These are phyloP conservation scores for Harpagifer antarcticus DNA, from an alignment of 2,797 vertebrate genomes.

Conservation along the genomic window DNA sequence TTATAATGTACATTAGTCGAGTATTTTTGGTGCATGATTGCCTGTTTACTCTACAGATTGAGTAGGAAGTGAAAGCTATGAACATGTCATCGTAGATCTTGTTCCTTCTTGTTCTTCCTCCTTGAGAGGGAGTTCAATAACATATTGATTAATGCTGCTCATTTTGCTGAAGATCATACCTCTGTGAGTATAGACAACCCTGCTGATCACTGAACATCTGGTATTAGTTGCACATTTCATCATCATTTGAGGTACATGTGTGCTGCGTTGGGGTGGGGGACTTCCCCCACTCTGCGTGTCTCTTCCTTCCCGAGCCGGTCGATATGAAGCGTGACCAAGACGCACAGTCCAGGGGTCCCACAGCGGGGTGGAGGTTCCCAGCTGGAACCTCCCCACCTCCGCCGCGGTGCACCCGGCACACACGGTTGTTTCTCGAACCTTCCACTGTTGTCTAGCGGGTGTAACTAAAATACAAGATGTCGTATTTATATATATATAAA, in stretches of 20 bases:
- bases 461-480: no score
- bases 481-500: no score
- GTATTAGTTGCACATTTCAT: conserved; percentile 66
- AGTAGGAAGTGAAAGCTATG: conserved; percentile 13
- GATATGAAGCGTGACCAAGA: no score
- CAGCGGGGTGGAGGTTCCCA: no score
- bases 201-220: conserved; percentile 45
- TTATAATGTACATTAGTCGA: background rate
- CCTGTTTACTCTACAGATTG: background rate
- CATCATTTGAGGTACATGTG: conserved; percentile 73
- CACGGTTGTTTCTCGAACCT: no score
- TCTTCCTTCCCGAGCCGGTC: no score
- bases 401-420: no score
- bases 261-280: no score
- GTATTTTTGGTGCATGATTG: conserved; percentile 25
- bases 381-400: no score
- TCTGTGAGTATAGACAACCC: background rate
- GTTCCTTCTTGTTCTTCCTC: background rate
- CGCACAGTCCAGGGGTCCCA: no score
- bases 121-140: background rate
- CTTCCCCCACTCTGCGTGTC: no score
- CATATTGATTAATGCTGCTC: background rate
- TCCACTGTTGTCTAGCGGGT: no score
- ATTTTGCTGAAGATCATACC: background rate
- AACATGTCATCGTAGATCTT: background rate